phyloP scores from a whole-genome alignment of 2,113 vertebrate species.

The Lichenostomus cassidix region DNA sequence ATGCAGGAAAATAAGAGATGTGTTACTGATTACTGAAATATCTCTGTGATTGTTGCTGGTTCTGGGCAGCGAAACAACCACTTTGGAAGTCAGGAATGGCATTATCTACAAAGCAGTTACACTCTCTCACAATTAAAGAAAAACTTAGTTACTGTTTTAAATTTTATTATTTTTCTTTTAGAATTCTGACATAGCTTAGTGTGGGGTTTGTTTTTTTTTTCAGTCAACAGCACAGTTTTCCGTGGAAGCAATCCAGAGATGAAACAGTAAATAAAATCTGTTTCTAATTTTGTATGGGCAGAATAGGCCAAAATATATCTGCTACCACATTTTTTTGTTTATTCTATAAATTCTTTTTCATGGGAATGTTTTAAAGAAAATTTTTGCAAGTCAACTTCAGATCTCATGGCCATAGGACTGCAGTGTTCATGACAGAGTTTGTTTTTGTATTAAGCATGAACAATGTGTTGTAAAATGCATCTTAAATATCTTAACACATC shows the following conservation, averaged over 20 bases:
- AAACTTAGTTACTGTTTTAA: neutral
- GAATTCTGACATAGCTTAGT: neutral
- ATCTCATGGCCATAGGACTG: neutral
- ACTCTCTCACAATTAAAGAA: neutral
- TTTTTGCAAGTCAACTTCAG: neutral
- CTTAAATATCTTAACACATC: neutral
- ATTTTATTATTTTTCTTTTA: neutral
- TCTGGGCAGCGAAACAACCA: neutral
- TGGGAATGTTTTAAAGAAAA: neutral
- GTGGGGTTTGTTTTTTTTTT: too few species aligned
- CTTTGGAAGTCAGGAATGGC: neutral
- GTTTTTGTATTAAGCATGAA: neutral
- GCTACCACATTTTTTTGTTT: neutral
- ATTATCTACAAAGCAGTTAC: neutral
- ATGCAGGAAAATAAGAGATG: neutral
- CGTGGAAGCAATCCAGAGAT: neutral
- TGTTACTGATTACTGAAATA: neutral
- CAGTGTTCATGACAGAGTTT: neutral
- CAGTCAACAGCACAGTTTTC: neutral
- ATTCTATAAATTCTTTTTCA: neutral
- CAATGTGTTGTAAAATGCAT: neutral
- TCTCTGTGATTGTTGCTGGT: neutral
- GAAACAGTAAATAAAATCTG: neutral
- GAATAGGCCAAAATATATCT: neutral
- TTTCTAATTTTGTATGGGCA: neutral